A percentile compares a stretch with the other conserved stretches of the same genome.
Evolutionary conservation across 1,140 invertebrate species (phyloP).

Genomic region (Brachionus rotundiformis): DNA sequence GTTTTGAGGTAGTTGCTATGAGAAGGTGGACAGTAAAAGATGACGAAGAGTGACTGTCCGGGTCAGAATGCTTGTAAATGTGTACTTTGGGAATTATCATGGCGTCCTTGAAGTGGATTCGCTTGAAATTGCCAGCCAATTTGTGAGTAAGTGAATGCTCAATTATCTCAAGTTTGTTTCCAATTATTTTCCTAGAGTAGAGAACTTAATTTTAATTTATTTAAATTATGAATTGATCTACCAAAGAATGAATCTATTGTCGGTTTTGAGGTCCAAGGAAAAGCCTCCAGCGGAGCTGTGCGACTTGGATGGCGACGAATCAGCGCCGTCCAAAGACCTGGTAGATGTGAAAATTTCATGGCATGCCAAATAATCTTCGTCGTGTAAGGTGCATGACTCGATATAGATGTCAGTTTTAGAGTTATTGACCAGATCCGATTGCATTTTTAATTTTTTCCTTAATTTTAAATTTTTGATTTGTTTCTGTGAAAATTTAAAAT

Average conservation of each 20-base stretch:
- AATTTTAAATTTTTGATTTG: neutral
- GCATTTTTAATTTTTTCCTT: neutral
- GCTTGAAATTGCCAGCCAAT: constrained; percentile 24
- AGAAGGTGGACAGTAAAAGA: neutral
- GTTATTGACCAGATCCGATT: neutral
- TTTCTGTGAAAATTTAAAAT: neutral
- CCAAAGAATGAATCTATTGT: constrained; percentile 43
- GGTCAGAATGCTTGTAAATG: constrained; percentile 15
- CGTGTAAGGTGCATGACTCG: constrained; percentile 41
- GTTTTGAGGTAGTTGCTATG: constrained; percentile 19
- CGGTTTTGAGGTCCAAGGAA: neutral
- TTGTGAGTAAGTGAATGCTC: constrained; percentile 40
- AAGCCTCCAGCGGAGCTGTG: constrained; percentile 22
- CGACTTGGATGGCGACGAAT: neutral
- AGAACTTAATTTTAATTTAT: too few relatives aligned
- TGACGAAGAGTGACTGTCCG: neutral
- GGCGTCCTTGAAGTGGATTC: constrained; percentile 45
- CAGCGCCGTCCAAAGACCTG: neutral
- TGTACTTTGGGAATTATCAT: constrained; percentile 32
- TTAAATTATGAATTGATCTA: too few relatives aligned
- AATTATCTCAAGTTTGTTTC: constrained; percentile 32
- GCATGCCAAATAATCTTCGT: constrained; percentile 1
- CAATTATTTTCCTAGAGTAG: constrained; percentile 32
- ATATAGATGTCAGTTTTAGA: constrained; percentile 22
- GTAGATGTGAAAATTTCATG: constrained; percentile 29